Evolutionary conservation across 2,797 vertebrate genomes (phyloP), one percentile per base, ranked within the genome.

Genomic region (Carcharodon carcharias): DNA sequence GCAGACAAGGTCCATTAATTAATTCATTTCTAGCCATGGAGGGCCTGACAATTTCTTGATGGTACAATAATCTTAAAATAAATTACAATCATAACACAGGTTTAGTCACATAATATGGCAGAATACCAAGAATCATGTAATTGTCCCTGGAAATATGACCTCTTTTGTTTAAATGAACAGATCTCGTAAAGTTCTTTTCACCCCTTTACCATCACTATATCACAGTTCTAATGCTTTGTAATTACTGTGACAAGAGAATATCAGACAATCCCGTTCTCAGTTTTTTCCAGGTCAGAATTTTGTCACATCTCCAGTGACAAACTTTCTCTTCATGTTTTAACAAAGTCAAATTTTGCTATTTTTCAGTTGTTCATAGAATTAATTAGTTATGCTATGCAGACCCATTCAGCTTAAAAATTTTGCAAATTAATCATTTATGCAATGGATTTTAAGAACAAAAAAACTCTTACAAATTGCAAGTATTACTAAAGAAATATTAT

Each of bases 11-110:
- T 95, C 67, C 65, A 71, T 95, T 71, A 95, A 95, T 95, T 71
- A 95, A 95, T 95, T 95, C 93, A 71, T 50, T 95, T 95, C 50
- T 69, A 95, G 63, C 61, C 65, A 73, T 54, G 93, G 93, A 95
- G 93, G 93, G 67, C 65, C 45, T 56, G 40, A 71, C 93, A 50
- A 71, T 71, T 95, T 95, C 93, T 95, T 69, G 67, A 69, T 95
- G 67, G 67, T 95, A 95, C 94, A 77, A 77, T 95, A 56, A 95
- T 54, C 69, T 71, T 95, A 95, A 95, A 95, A 95, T 95, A 95
- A 95, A 95, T 93, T 93, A 93, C 56, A 67, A 93, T 67, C 91
- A 67, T 67, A 67, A 45, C 67, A 45, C 91, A 93, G 91, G 63
- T 93, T 93, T 93, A 65, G 91, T 93, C 91, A 93, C 61, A 93